A percentile compares a stretch with the other conserved stretches of the same genome.
Conservation (phyloP, 2,888 invertebrate genomes). For the Thymelicus lineola region DNA sequence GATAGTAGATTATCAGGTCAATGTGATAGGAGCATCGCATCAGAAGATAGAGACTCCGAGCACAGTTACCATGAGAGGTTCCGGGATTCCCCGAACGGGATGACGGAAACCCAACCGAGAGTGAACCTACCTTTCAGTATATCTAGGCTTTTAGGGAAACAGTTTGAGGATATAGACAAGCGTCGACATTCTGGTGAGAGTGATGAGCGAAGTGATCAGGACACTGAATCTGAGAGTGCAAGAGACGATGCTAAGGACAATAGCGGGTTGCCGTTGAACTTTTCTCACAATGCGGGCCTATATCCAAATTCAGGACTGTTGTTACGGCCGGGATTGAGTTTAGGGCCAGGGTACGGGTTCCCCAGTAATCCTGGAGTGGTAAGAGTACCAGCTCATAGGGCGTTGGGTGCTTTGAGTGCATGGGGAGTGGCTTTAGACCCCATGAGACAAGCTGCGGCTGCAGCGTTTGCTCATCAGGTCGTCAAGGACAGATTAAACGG, state of each 20-base stretch:
- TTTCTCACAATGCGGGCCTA: slow-evolving; percentile 73
- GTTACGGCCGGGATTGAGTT: slow-evolving; percentile 75
- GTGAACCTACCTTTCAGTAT: slow-evolving; percentile 91
- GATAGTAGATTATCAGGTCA: slow-evolving; percentile 86
- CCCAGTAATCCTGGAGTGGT: slow-evolving; percentile 90
- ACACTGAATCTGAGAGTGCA: slow-evolving; percentile 81
- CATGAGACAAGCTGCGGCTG: slow-evolving; percentile 87
- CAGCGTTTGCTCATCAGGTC: slow-evolving; percentile 92
- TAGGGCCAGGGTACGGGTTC: slow-evolving; percentile 83
- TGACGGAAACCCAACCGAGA: slow-evolving; percentile 80
- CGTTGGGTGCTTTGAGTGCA: slow-evolving; percentile 80
- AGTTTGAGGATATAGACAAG: slow-evolving; percentile 87
- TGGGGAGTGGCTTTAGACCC: slow-evolving; percentile 87
- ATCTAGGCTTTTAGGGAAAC: slow-evolving; percentile 91
- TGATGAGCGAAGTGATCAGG: slow-evolving; percentile 80
- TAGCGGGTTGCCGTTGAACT: slow-evolving; percentile 68
- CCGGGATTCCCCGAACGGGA: slow-evolving; percentile 78
- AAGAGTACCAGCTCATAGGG: slow-evolving; percentile 92
- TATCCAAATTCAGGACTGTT: slow-evolving; percentile 73
- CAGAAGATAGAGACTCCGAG: slow-evolving; percentile 84
- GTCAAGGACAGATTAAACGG: slow-evolving; percentile 93
- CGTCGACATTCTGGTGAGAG: slow-evolving; percentile 79
- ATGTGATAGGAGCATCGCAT: slow-evolving; percentile 81
- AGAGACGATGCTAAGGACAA: slow-evolving; percentile 75
- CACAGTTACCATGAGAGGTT: slow-evolving; percentile 81